Base-by-base conservation (phyloP, 2,888 invertebrate species). In the Drosophila siamana region DNA sequence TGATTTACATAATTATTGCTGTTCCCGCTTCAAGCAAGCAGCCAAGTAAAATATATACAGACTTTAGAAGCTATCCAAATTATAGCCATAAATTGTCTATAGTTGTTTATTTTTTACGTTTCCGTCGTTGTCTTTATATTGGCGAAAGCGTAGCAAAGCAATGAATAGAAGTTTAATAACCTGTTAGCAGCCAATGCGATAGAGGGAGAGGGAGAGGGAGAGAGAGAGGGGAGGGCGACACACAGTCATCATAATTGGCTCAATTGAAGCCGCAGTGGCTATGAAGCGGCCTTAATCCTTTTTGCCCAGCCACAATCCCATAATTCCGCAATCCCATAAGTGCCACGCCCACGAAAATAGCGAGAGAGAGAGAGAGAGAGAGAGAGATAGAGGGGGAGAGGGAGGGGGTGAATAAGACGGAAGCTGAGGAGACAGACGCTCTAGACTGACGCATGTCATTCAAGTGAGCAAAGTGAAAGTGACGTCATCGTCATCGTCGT, bases 181-280 rank as follows among this genome's bases (percentile, higher is more conserved):
- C 24, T 38, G 48, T 5, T 26, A 26, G 24, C 9, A 7, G 9
- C 8, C 22, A 36, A 13, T 22, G 22, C 26, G 13, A 41, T 41
- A 8, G 33, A 16, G 9, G 22, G 56, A 16, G n/a, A n/a, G 33
- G 9, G 24, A 22, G 15, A 8, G 16, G 2, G 9, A 16, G 36
- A 3, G 24, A 38, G 51, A 5, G 6, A 11, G 2, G 26, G 9
- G 28, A 4, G 4, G n/a, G 13, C 24, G 6, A 36, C 36, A 38
- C 36, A 38, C 36, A 38, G 7, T 48, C 4, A 59, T 67, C 78
- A 78, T 75, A 78, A 75, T 78, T 78, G 75, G 69, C 69, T 60
- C 65, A 78, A 65, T 68, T 69, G 69, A 62, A 73, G 66, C 52
- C 70, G 50, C 51, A 56, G 40, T 24, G 51, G 51, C 28, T 38